Conservation (phyloP, 2,797 vertebrate species). For the Pipistrellus nathusii region DNA sequence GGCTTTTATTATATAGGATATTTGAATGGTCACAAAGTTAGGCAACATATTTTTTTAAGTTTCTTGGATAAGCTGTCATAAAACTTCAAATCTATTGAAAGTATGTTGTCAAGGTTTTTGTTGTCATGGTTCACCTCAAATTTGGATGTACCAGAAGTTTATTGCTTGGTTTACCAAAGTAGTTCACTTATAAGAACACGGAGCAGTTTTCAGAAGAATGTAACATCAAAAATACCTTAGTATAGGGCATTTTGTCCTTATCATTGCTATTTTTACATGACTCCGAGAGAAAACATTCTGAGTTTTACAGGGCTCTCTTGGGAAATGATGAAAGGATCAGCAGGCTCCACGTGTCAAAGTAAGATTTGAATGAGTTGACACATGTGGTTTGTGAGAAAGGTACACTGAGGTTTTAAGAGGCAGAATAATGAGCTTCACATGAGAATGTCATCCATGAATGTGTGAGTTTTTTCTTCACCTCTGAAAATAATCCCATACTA, state of each 20-base stretch:
- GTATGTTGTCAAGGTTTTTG: constrained; percentile 43
- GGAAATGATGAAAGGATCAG: constrained; percentile 73
- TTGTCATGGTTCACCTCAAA: constrained; percentile 63
- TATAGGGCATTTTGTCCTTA: background rate
- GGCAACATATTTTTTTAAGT: constrained; percentile 63
- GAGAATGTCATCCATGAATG: background rate
- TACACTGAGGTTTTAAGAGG: constrained; percentile 59
- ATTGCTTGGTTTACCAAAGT: constrained; percentile 71
- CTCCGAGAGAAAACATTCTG: constrained; percentile 78
- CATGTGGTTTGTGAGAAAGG: constrained; percentile 78
- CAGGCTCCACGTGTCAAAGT: constrained; percentile 79
- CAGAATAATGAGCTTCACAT: constrained; percentile 47
- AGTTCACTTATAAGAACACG: constrained; percentile 53
- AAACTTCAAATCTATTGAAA: constrained; percentile 69
- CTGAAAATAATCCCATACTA: background rate
- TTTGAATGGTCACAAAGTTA: background rate
- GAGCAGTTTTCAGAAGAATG: constrained; percentile 62
- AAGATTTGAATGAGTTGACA: constrained; percentile 82
- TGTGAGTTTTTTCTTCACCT: background rate
- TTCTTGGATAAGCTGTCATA: constrained; percentile 74
- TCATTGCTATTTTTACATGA: constrained; percentile 61
- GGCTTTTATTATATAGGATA: background rate
- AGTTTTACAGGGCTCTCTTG: constrained; percentile 76
- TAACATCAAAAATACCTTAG: constrained; percentile 63
- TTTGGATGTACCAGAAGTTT: background rate